phyloP scores from a whole-genome alignment of 2,113 vertebrate genomes.

The Romanogobio albipinnatus region DNA sequence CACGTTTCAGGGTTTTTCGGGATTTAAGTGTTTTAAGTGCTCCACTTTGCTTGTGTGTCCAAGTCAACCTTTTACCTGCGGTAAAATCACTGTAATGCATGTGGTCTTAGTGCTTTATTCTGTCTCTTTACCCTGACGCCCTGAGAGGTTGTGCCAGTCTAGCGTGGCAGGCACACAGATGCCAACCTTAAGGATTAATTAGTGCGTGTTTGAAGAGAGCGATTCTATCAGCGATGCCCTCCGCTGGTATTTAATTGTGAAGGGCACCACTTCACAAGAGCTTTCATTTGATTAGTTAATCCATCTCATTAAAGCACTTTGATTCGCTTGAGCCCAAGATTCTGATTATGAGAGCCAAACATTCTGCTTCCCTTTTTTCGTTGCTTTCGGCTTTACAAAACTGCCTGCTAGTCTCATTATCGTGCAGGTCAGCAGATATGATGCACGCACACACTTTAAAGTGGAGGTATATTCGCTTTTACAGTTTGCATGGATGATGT shows the following conservation, averaged over 20 bases:
- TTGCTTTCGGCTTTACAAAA: not conserved
- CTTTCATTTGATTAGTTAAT: slow-evolving; percentile 57
- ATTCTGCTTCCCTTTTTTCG: not conserved
- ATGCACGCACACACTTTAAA: not conserved
- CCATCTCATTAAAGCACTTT: slow-evolving; percentile 48
- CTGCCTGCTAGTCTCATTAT: not conserved
- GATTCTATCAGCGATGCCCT: slow-evolving; percentile 55
- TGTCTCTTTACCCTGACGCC: not conserved
- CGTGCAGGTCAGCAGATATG: slow-evolving; percentile 2
- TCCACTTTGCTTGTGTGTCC: no score
- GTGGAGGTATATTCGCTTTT: no score
- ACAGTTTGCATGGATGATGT: slow-evolving; percentile 5
- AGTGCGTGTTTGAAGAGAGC: slow-evolving; percentile 45
- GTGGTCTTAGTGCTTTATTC: not conserved
- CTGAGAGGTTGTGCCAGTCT: slow-evolving; percentile 32
- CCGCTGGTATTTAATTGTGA: slow-evolving; percentile 55
- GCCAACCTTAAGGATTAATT: slow-evolving; percentile 55
- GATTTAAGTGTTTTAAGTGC: no score
- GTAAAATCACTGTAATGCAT: not conserved
- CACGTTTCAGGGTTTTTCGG: not conserved
- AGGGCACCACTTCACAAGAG: slow-evolving; percentile 51
- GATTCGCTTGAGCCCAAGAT: slow-evolving; percentile 36
- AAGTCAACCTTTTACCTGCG: not conserved
- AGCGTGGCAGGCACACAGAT: slow-evolving; percentile 27
- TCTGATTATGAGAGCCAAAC: slow-evolving; percentile 42